A percentile compares a stretch with the other conserved stretches of the same genome.
phyloP scores from a whole-genome alignment of 1,140 invertebrate genomes.

The Ericerus pela region DNA sequence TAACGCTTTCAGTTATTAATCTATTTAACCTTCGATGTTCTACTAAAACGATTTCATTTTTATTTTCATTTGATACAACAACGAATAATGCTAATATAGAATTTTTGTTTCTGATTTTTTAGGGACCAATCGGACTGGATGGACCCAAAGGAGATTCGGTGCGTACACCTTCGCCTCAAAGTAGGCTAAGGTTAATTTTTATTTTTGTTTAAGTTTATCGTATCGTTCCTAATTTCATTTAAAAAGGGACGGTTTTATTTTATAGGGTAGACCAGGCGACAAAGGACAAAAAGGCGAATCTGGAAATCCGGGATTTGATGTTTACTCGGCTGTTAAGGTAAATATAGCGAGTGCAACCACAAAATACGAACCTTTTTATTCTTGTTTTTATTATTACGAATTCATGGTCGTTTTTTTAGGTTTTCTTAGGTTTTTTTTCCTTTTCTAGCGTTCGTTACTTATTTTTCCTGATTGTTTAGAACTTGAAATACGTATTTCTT shows the following conservation, averaged over 20 bases:
- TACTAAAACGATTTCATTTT: no score
- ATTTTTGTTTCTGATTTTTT: slow-evolving; percentile 34
- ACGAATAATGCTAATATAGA: no score
- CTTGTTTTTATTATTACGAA: background rate
- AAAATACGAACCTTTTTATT: background rate
- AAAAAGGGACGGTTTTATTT: slow-evolving; percentile 25
- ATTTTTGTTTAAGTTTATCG: no score
- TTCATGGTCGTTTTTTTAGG: background rate
- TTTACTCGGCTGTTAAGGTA: slow-evolving; percentile 82
- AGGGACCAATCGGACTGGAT: slow-evolving; percentile 86
- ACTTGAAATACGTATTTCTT: no score
- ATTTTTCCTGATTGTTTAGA: background rate
- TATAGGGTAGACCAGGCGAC: slow-evolving; percentile 68
- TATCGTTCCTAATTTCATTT: no score
- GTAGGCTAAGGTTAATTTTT: no score
- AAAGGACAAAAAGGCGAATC: slow-evolving; percentile 74
- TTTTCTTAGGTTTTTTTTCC: background rate
- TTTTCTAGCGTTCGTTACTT: background rate
- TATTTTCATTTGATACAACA: no score
- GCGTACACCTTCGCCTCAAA: no score
- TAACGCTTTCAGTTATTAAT: no score
- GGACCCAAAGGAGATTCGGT: slow-evolving; percentile 86
- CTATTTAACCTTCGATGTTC: no score
- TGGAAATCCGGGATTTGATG: slow-evolving; percentile 73
- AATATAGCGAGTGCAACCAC: no score